Evolutionary conservation across 2,888 invertebrate genomes (phyloP).

Genomic region (Eupithecia subumbrata): DNA sequence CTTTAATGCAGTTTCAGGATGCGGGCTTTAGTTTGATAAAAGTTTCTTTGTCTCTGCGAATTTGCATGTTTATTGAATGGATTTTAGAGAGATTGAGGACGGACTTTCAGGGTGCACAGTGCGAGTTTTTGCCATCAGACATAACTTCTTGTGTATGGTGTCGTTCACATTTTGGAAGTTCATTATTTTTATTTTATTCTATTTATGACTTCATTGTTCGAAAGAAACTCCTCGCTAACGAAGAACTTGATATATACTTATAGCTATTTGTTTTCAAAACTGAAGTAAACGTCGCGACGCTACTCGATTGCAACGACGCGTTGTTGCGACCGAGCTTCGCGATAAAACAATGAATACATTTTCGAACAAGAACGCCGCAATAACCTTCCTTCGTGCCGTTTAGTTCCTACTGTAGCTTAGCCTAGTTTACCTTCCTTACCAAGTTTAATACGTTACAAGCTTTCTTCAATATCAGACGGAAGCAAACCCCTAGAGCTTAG

Average conservation of each 20-base stretch:
- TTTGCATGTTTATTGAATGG: slow-evolving; percentile 10
- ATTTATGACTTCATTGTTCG: neutral
- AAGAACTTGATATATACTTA: neutral
- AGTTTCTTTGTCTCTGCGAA: neutral
- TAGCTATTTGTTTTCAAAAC: neutral
- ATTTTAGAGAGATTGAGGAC: neutral
- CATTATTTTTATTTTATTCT: neutral
- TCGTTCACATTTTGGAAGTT: neutral
- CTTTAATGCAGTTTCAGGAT: slow-evolving; percentile 17
- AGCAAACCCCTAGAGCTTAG: neutral
- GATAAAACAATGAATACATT: neutral
- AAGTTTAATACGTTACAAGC: neutral
- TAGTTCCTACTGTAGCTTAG: neutral
- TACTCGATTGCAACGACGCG: too few relatives aligned
- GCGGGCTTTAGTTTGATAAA: slow-evolving; percentile 8
- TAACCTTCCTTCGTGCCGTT: neutral
- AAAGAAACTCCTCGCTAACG: neutral
- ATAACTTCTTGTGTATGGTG: neutral
- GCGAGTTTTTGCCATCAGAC: neutral
- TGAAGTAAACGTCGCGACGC: neutral
- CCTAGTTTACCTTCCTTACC: neutral
- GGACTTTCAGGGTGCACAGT: neutral
- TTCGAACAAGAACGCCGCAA: neutral
- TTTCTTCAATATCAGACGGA: neutral
- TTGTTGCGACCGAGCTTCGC: neutral